A percentile compares a stretch with the other conserved stretches of the same genome.
These are phyloP conservation scores for Melanotaenia boesemani DNA, from an alignment of 2,797 vertebrate genomes.

Conservation along the genomic window DNA sequence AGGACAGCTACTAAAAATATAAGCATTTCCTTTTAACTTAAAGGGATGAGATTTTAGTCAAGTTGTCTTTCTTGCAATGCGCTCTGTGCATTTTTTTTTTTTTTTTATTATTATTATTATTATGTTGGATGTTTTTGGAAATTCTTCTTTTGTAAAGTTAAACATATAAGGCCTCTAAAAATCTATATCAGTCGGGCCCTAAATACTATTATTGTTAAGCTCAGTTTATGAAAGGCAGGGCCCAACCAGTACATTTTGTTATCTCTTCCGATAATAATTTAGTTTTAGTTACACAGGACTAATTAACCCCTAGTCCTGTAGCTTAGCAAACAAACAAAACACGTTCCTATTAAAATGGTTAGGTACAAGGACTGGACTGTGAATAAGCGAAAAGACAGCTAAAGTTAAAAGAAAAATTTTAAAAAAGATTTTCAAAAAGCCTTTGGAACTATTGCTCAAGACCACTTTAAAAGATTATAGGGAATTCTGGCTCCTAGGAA, in stretches of 20 bases:
- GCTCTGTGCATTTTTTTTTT: too few species aligned
- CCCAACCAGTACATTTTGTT: background rate
- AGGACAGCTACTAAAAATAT: background rate
- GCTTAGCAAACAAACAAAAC: background rate
- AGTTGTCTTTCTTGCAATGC: background rate
- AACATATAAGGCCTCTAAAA: too few species aligned
- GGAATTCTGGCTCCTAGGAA: background rate
- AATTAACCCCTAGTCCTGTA: too few species aligned
- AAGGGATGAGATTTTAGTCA: background rate
- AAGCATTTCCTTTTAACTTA: background rate
- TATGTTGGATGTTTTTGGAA: too few species aligned
- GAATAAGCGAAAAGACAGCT: background rate
- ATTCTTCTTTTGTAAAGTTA: too few species aligned
- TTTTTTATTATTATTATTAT: too few species aligned
- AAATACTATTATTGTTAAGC: background rate
- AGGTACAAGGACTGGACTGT: background rate
- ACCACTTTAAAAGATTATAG: background rate
- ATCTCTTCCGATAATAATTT: background rate
- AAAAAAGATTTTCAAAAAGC: background rate
- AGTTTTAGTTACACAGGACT: background rate
- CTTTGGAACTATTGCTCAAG: background rate
- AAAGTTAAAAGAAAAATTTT: too few species aligned
- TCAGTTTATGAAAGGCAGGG: background rate
- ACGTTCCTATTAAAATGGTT: background rate
- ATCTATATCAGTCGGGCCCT: too few species aligned